Evolutionary conservation across 2,113 vertebrate genomes (phyloP).

Genomic region (Urocolius indicus): DNA sequence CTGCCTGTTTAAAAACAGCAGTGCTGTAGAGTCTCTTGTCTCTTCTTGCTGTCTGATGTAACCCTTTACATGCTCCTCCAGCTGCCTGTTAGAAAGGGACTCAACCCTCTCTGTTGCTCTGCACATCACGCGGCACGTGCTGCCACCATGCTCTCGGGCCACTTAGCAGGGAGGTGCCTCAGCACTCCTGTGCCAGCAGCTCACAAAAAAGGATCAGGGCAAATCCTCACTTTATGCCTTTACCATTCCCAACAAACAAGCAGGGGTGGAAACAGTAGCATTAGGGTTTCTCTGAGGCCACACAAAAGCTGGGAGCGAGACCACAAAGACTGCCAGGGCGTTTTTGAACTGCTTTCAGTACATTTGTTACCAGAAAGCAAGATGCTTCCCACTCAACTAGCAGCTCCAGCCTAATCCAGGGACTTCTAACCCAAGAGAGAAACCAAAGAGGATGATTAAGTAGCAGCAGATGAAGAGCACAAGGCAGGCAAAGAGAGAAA

Average conservation of each 20-base stretch:
- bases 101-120: not conserved
- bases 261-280: not conserved
- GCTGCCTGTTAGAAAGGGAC: not conserved
- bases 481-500: not conserved
- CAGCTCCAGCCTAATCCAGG: not conserved
- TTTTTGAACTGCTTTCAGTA: not conserved
- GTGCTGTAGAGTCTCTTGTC: not conserved
- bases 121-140: not conserved
- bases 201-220: not conserved
- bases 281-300: not conserved
- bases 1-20: conserved; percentile 7
- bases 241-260: accelerated
- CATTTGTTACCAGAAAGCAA: accelerated
- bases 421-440: not conserved
- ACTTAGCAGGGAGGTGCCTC: not conserved
- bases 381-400: not conserved
- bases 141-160: accelerated
- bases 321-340: not conserved
- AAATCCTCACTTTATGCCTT: not conserved
- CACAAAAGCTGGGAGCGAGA: not conserved
- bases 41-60: not conserved
- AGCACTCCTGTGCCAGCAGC: not conserved
- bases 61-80: not conserved
- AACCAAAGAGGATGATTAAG: not conserved
- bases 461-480: not conserved